Conservation (phyloP, 2,888 invertebrate genomes). For the Pachydiplax longipennis region DNA sequence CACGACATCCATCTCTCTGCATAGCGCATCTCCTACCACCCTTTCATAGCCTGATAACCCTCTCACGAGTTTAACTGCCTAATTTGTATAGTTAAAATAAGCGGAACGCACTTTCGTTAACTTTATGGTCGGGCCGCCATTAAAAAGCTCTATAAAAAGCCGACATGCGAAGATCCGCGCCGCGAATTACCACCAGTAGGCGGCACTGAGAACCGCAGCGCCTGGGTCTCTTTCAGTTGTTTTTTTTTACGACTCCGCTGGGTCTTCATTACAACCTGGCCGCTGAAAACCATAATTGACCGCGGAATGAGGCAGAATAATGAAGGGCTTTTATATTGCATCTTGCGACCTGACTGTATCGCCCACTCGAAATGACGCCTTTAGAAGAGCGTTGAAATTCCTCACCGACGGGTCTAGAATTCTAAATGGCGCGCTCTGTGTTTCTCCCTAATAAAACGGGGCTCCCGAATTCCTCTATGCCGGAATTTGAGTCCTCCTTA, state of each 20-base stretch:
- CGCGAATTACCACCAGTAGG: constrained; percentile 32
- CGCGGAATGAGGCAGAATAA: constrained; percentile 39
- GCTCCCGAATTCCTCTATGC: background rate
- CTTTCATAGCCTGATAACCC: constrained; percentile 22
- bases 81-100: constrained; percentile 44
- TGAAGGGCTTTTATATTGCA: constrained; percentile 38
- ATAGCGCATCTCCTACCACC: background rate
- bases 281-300: constrained; percentile 44
- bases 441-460: background rate
- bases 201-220: constrained; percentile 27
- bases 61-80: constrained; percentile 30
- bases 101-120: constrained; percentile 45
- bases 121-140: constrained; percentile 39
- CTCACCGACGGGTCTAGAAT: background rate
- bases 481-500: background rate
- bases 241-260: constrained; percentile 40
- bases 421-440: background rate
- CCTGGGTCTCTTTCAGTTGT: background rate
- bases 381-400: background rate
- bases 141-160: constrained; percentile 41
- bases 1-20: background rate
- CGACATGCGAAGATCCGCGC: constrained; percentile 38
- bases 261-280: constrained; percentile 44
- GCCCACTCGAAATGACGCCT: background rate
- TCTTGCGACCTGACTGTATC: background rate